Evolutionary conservation across 2,797 vertebrate species (phyloP).

Genomic region (Micromesistius poutassou): DNA sequence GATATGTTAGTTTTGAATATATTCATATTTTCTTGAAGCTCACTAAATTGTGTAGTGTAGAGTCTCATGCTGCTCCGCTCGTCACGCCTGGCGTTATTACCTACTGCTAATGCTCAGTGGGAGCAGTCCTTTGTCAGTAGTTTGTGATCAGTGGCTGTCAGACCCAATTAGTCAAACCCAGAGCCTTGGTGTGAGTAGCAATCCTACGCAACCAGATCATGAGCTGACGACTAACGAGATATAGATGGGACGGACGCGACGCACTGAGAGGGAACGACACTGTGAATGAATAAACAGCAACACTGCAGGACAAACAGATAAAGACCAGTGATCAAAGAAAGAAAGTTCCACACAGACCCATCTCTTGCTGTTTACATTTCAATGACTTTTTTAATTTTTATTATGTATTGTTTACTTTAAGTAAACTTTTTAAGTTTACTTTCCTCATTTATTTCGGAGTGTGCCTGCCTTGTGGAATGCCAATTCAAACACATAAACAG

Average conservation of each 20-base stretch:
- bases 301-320: background rate
- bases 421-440: conserved; percentile 30
- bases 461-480: conserved; percentile 50
- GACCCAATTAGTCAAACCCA: conserved; percentile 36
- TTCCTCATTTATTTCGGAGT: conserved; percentile 49
- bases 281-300: conserved; percentile 15
- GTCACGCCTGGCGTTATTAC: conserved; percentile 14
- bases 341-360: too few relatives aligned
- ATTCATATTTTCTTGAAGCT: too few relatives aligned
- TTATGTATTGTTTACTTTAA: background rate
- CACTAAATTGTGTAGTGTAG: too few relatives aligned
- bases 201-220: conserved; percentile 53
- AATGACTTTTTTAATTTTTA: too few relatives aligned
- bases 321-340: too few relatives aligned
- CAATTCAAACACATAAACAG: conserved; percentile 45
- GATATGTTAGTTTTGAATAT: too few relatives aligned
- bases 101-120: background rate
- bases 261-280: background rate
- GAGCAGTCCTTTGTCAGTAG: conserved; percentile 5
- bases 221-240: conserved; percentile 29
- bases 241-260: background rate
- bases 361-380: too few relatives aligned
- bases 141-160: conserved; percentile 29
- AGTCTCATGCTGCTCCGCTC: background rate
- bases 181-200: conserved; percentile 37